Evolutionary conservation across 2,113 vertebrate species (phyloP).

Genomic region (Rhadina sibilatrix): DNA sequence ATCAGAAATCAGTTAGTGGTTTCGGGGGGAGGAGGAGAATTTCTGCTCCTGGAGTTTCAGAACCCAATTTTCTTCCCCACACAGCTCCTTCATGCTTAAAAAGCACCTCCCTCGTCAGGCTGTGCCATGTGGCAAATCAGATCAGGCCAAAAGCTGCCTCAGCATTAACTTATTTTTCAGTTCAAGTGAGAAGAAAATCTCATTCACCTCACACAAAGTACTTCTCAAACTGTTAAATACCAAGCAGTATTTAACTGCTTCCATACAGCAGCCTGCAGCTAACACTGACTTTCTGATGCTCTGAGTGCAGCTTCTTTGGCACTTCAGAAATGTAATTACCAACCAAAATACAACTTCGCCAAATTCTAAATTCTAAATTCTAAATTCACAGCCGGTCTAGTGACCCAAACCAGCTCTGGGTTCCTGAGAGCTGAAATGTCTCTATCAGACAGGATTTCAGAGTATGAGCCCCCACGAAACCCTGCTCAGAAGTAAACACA

Average conservation of each 20-base stretch:
- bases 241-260: not conserved
- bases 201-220: not conserved
- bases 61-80: not conserved
- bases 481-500: not conserved
- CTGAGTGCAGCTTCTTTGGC: fast-evolving
- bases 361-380: not conserved
- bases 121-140: not conserved
- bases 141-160: not conserved
- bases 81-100: not conserved
- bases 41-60: not conserved
- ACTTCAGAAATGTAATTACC: not conserved
- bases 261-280: not conserved
- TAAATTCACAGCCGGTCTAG: too few relatives aligned
- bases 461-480: fast-evolving
- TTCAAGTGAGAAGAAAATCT: not conserved
- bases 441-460: not conserved
- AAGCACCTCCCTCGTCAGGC: not conserved
- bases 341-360: not conserved
- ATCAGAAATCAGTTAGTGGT: not conserved
- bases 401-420: not conserved
- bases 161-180: not conserved
- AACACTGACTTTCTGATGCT: not conserved
- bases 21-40: not conserved
- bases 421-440: not conserved
- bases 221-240: not conserved